Conservation (phyloP, 2,888 invertebrate species). For the Macaria notata region DNA sequence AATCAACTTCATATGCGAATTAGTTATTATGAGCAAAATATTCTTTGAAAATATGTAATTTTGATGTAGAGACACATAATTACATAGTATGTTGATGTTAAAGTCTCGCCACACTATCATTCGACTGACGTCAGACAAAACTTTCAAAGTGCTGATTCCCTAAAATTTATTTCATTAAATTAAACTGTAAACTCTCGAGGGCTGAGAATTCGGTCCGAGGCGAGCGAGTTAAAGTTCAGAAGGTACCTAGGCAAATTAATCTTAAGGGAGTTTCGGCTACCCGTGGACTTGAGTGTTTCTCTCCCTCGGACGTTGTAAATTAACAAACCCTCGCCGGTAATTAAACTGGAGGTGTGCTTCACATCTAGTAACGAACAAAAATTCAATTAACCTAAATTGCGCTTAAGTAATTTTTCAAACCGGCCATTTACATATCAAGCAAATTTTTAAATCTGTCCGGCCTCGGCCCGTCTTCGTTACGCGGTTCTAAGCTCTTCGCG, state of each 20-base stretch:
- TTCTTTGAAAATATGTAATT: too few relatives aligned
- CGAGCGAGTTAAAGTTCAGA: conserved; percentile 79
- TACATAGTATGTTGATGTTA: too few relatives aligned
- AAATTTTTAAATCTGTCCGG: conserved; percentile 53
- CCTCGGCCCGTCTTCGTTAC: conserved; percentile 40
- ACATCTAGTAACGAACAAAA: conserved; percentile 72
- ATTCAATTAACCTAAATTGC: conserved; percentile 76
- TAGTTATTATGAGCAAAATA: too few relatives aligned
- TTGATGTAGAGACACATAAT: too few relatives aligned
- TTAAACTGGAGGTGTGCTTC: conserved; percentile 74
- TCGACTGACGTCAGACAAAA: conserved; percentile 43
- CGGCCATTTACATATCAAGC: conserved; percentile 62
- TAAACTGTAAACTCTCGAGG: conserved; percentile 75
- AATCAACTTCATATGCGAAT: too few relatives aligned
- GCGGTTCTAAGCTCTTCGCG: conserved; percentile 37
- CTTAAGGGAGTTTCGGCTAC: conserved; percentile 80
- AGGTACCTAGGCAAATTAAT: conserved; percentile 77
- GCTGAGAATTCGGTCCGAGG: conserved; percentile 75
- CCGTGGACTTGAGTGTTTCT: conserved; percentile 64
- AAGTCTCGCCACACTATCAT: too few relatives aligned
- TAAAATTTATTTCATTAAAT: conserved; percentile 79
- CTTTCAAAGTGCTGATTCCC: conserved; percentile 63
- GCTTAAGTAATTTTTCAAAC: conserved; percentile 61
- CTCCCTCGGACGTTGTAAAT: conserved; percentile 75
- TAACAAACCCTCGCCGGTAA: conserved; percentile 76